Evolutionary conservation across 1,140 invertebrate genomes (phyloP).

Genomic region (Agrypnia vestita): DNA sequence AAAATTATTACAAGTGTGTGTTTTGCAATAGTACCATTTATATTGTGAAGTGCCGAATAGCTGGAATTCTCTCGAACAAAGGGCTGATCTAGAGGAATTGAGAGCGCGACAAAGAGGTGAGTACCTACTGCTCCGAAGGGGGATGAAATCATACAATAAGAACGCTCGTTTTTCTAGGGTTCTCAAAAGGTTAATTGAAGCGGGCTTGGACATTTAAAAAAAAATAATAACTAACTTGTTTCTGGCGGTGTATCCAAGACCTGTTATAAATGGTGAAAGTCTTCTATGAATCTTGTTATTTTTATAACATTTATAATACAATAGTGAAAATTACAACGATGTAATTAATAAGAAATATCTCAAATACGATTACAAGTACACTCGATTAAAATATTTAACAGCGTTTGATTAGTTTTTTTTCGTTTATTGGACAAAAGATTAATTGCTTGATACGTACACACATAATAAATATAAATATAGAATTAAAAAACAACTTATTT

Average conservation of each 20-base stretch:
- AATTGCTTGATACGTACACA: too few relatives aligned
- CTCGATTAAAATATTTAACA: too few relatives aligned
- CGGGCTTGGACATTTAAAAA: not conserved
- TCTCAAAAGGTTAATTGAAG: not conserved
- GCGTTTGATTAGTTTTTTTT: too few relatives aligned
- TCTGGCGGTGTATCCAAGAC: not conserved
- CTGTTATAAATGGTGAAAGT: too few relatives aligned
- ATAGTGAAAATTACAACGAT: too few relatives aligned
- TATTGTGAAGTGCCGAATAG: slow-evolving; percentile 11
- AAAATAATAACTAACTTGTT: not conserved
- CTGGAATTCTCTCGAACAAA: not conserved
- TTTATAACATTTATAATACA: not conserved
- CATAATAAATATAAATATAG: too few relatives aligned
- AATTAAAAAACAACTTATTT: too few relatives aligned
- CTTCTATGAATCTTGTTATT: too few relatives aligned
- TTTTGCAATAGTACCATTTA: slow-evolving; percentile 2
- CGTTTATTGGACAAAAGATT: too few relatives aligned
- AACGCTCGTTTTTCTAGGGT: not conserved
- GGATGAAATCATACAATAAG: slow-evolving; percentile 19
- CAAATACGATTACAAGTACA: too few relatives aligned
- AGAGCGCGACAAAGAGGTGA: slow-evolving; percentile 13
- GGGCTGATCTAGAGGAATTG: slow-evolving; percentile 35
- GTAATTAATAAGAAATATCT: too few relatives aligned
- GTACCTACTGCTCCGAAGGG: slow-evolving; percentile 34
- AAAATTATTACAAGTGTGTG: slow-evolving; percentile 12